phyloP scores from a whole-genome alignment of 2,113 vertebrate genomes.

The Nestor notabilis region DNA sequence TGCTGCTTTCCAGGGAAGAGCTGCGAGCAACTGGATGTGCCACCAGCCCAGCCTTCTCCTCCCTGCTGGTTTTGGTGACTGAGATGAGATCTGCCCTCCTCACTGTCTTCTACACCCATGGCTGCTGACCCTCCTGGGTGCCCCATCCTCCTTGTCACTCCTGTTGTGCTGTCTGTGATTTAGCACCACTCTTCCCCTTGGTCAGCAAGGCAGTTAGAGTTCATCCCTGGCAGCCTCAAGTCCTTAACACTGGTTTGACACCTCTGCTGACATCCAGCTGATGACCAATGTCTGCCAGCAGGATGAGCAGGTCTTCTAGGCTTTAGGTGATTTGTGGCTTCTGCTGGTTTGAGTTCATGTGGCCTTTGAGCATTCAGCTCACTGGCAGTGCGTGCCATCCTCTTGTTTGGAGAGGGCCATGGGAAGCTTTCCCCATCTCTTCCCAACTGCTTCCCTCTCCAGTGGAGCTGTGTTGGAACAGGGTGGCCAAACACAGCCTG shows the following conservation, averaged over 20 bases:
- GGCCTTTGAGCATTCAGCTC: background rate
- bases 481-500: background rate
- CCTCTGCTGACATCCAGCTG: background rate
- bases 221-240: accelerated
- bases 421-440: background rate
- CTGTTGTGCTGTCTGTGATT: background rate
- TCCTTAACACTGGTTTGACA: background rate
- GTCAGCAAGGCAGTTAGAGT: background rate
- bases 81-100: background rate
- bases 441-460: background rate
- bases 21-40: accelerated
- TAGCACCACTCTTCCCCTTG: background rate
- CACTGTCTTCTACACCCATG: background rate
- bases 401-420: background rate
- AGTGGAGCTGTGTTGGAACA: background rate
- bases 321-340: background rate
- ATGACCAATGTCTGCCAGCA: background rate
- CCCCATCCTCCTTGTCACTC: background rate
- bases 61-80: background rate
- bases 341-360: background rate
- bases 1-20: background rate
- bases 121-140: background rate
- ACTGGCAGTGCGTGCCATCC: background rate
- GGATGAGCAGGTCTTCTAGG: background rate
- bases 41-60: background rate